These are phyloP conservation scores for Kryphioiulus occultus DNA, from an alignment of 2,888 invertebrate species.

Conservation along the genomic window DNA sequence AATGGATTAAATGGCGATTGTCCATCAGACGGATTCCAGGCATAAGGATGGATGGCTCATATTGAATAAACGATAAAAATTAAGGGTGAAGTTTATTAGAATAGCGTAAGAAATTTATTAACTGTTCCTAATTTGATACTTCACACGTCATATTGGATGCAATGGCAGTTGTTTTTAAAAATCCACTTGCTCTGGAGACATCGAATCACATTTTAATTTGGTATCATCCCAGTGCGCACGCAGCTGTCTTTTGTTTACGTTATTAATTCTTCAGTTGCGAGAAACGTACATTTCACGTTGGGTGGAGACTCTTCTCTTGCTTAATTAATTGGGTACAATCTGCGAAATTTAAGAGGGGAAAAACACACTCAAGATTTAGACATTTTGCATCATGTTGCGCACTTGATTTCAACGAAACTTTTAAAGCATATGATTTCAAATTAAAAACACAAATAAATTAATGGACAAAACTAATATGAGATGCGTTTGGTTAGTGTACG, in stretches of 20 bases:
- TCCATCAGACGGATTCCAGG: conserved; percentile 19
- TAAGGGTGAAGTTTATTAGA: not conserved
- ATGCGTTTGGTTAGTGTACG: not conserved
- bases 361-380: not conserved
- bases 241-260: not conserved
- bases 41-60: not conserved
- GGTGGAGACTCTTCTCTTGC: conserved; percentile 7
- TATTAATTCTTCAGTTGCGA: not conserved
- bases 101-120: conserved; percentile 13
- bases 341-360: not conserved
- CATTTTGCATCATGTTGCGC: not conserved
- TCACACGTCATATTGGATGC: not conserved
- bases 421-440: not conserved
- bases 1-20: conserved; percentile 35
- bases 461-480: not conserved
- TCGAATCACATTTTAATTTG: not conserved
- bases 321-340: conserved; percentile 31
- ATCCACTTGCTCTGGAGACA: not conserved
- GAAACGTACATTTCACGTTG: not conserved
- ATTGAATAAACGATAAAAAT: conserved; percentile 14
- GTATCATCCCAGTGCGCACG: not conserved
- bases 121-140: not conserved
- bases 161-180: not conserved
- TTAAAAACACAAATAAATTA: not conserved
- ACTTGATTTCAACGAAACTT: not conserved